Percentiles rank a stretch among this genome's conserved stretches.
phyloP scores from a whole-genome alignment of 2,797 vertebrate genomes.

The Botia kubotai region DNA sequence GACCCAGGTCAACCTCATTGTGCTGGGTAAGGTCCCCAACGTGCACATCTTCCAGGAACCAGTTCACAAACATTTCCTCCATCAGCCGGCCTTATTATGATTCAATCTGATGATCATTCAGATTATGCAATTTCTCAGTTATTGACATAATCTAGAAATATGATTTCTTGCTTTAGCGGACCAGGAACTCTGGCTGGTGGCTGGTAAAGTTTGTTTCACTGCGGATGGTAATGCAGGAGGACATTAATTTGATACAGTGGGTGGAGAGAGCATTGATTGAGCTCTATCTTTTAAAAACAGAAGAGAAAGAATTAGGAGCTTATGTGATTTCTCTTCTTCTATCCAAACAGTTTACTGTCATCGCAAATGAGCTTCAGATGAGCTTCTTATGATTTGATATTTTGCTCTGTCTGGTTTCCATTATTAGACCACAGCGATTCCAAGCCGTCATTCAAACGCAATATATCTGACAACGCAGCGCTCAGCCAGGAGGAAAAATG shows the following conservation, averaged over 20 bases:
- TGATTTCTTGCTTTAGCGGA: slow-evolving; percentile 54
- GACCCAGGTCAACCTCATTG: slow-evolving; percentile 89
- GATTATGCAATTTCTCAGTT: slow-evolving; percentile 65
- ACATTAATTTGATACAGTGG: slow-evolving; percentile 23
- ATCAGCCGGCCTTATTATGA: slow-evolving; percentile 60
- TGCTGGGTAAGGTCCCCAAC: slow-evolving; percentile 83
- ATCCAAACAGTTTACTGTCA: slow-evolving; percentile 48
- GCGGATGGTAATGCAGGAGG: slow-evolving; percentile 10
- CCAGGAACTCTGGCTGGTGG: slow-evolving; percentile 17
- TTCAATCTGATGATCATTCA: slow-evolving; percentile 73
- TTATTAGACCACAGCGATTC: slow-evolving; percentile 46
- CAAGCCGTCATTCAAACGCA: slow-evolving; percentile 40
- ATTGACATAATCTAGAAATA: slow-evolving; percentile 74
- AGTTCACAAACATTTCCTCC: slow-evolving; percentile 54
- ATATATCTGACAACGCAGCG: slow-evolving; percentile 40
- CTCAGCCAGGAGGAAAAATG: slow-evolving; percentile 65
- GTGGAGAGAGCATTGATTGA: slow-evolving; percentile 22
- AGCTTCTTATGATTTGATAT: slow-evolving; percentile 59
- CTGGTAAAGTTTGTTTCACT: slow-evolving; percentile 69
- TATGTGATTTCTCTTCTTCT: slow-evolving; percentile 39
- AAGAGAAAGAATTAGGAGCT: slow-evolving; percentile 29
- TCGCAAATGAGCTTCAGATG: slow-evolving; percentile 58
- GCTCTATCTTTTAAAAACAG: slow-evolving; percentile 35
- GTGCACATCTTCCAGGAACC: slow-evolving; percentile 73
- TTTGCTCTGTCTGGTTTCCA: slow-evolving; percentile 58